Evolutionary conservation across 2,888 invertebrate genomes (phyloP).

Genomic region (Deilephila porcellus): DNA sequence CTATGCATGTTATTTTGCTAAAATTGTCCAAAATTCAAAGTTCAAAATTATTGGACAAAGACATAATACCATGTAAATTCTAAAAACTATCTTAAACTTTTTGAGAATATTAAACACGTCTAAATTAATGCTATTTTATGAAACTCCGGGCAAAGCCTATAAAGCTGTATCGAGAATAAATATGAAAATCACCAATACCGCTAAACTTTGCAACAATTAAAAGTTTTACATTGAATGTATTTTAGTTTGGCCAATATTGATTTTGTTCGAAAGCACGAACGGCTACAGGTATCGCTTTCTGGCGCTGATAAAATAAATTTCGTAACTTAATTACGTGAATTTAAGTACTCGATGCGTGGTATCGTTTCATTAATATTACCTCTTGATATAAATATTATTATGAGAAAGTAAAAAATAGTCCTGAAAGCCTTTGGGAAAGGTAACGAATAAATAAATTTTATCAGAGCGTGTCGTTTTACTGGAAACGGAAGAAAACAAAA

Average conservation of each 20-base stretch:
- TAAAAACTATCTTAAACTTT: no score
- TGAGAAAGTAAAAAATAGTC: no score
- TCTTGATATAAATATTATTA: no score
- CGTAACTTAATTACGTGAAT: background rate
- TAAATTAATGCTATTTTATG: background rate
- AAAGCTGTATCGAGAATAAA: background rate
- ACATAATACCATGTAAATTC: no score
- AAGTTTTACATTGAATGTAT: constrained; percentile 7
- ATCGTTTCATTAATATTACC: background rate
- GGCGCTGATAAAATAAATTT: background rate
- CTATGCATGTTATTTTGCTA: no score
- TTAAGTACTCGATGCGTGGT: background rate
- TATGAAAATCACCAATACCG: constrained; percentile 13
- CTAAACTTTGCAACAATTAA: constrained; percentile 13
- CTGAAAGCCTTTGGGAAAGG: no score
- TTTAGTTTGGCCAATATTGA: constrained; percentile 54
- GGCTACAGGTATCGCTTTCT: background rate
- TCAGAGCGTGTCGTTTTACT: no score
- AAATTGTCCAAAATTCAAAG: no score
- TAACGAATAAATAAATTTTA: no score
- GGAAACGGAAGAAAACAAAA: no score
- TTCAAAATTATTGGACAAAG: no score
- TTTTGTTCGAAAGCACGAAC: constrained; percentile 45
- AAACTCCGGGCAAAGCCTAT: background rate
- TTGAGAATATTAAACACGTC: no score